These are phyloP conservation scores for Epiperipatus broadwayi DNA, from an alignment of 2,888 invertebrate species.

Conservation along the genomic window DNA sequence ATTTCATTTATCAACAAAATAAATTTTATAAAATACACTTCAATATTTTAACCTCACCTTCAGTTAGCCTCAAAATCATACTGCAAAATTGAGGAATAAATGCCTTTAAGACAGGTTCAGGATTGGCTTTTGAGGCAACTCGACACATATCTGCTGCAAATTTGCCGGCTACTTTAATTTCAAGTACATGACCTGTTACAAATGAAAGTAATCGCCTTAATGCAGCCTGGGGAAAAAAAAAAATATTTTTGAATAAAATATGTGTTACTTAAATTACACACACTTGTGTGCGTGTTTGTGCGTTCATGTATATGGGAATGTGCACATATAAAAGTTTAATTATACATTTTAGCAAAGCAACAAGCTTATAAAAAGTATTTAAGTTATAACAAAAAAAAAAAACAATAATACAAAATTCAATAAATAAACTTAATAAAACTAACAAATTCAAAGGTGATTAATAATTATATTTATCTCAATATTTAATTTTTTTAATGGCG, in stretches of 20 bases:
- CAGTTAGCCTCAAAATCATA: slow-evolving; percentile 38
- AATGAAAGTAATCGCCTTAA: slow-evolving; percentile 54
- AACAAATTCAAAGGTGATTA: no score
- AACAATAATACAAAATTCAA: no score
- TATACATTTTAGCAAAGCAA: no score
- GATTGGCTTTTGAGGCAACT: slow-evolving; percentile 39
- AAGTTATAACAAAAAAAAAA: no score
- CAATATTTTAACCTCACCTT: slow-evolving; percentile 38
- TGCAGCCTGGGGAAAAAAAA: slow-evolving; percentile 35
- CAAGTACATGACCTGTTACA: slow-evolving; percentile 49
- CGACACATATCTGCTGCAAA: slow-evolving; percentile 52
- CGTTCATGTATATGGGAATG: no score
- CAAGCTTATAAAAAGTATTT: no score
- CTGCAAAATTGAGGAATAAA: slow-evolving; percentile 52
- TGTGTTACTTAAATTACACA: slow-evolving; percentile 11
- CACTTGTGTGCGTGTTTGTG: no score
- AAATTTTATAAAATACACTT: neutral
- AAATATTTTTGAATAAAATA: neutral
- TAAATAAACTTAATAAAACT: no score
- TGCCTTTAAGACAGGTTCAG: slow-evolving; percentile 46
- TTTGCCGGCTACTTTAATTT: slow-evolving; percentile 61
- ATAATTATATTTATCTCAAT: no score
- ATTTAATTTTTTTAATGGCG: no score
- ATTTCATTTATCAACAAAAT: slow-evolving; percentile 22
- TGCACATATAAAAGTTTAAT: no score